Evolutionary conservation across 2,113 vertebrate species (phyloP).

Genomic region (human): DNA sequence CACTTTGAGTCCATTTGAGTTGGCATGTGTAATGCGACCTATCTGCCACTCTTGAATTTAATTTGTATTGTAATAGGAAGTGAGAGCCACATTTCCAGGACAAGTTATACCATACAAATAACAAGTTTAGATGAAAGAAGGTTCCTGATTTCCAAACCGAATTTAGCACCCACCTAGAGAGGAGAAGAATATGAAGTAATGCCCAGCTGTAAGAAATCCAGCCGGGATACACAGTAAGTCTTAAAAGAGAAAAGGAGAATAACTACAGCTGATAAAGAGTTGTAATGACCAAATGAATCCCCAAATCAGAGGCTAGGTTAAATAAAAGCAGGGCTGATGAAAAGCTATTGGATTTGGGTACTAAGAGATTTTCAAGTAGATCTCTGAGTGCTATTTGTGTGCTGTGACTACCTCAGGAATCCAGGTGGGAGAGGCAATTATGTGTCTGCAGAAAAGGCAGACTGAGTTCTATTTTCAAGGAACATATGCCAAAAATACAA

Average conservation of each 20-base stretch:
- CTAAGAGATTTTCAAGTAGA: constrained; percentile 15
- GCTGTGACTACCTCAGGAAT: not conserved
- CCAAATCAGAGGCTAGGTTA: constrained; percentile 46
- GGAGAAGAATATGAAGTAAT: not conserved
- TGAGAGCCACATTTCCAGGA: not conserved
- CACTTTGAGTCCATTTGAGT: not conserved
- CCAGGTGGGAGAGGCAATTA: not conserved
- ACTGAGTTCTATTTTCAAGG: not conserved
- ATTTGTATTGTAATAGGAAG: not conserved
- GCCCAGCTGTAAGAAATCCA: not conserved
- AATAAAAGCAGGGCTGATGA: constrained; percentile 33
- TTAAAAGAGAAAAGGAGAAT: not conserved
- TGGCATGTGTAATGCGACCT: not conserved
- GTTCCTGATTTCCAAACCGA: not conserved
- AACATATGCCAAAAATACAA: constrained; percentile 39
- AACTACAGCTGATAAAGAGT: not conserved
- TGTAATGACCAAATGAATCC: constrained; percentile 12
- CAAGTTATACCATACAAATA: not conserved
- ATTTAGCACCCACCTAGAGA: not conserved
- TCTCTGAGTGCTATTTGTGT: not conserved
- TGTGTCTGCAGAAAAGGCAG: not conserved
- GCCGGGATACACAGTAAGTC: not conserved
- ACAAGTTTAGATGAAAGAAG: not conserved
- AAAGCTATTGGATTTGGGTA: constrained; percentile 44
- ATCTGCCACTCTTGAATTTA: not conserved